Conservation (phyloP, 2,113 vertebrate genomes). For the Rhinopomastus cyanomelas region DNA sequence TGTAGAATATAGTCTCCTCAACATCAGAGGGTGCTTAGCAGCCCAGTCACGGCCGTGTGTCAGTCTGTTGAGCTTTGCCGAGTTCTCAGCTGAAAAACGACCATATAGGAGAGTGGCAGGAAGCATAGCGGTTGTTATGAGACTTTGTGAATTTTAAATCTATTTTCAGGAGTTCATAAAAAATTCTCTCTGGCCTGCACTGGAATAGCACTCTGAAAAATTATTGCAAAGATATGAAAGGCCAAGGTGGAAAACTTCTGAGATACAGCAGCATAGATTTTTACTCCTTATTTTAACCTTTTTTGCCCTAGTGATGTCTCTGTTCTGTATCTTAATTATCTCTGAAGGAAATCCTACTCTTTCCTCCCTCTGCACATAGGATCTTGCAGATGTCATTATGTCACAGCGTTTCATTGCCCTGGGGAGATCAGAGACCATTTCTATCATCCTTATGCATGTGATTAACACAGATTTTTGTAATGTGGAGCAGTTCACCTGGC, state of each 20-base stretch:
- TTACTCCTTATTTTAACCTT: slow-evolving; percentile 26
- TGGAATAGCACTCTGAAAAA: slow-evolving; percentile 9
- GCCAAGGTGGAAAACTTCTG: slow-evolving; percentile 8
- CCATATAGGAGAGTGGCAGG: slow-evolving; percentile 25
- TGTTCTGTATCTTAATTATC: slow-evolving; percentile 24
- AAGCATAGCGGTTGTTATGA: neutral
- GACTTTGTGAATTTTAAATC: slow-evolving; percentile 71
- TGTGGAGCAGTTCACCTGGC: slow-evolving; percentile 25
- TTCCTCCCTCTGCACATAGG: neutral
- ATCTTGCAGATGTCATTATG: slow-evolving; percentile 32
- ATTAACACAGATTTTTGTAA: slow-evolving; percentile 31
- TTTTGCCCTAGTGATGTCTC: neutral
- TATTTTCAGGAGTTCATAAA: slow-evolving; percentile 58
- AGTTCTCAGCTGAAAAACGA: slow-evolving; percentile 43
- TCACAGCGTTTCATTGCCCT: slow-evolving; percentile 13
- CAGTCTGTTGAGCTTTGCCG: slow-evolving; percentile 24
- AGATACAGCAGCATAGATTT: neutral
- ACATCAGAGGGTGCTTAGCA: neutral
- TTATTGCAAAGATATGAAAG: slow-evolving; percentile 40
- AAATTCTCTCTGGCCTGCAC: slow-evolving; percentile 60
- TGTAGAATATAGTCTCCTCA: neutral
- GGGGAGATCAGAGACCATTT: neutral
- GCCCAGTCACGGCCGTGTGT: slow-evolving; percentile 18
- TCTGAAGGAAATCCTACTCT: slow-evolving; percentile 34
- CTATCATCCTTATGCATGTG: slow-evolving; percentile 3